phyloP scores from a whole-genome alignment of 1,140 invertebrate species.

The Drosophila biarmipes region DNA sequence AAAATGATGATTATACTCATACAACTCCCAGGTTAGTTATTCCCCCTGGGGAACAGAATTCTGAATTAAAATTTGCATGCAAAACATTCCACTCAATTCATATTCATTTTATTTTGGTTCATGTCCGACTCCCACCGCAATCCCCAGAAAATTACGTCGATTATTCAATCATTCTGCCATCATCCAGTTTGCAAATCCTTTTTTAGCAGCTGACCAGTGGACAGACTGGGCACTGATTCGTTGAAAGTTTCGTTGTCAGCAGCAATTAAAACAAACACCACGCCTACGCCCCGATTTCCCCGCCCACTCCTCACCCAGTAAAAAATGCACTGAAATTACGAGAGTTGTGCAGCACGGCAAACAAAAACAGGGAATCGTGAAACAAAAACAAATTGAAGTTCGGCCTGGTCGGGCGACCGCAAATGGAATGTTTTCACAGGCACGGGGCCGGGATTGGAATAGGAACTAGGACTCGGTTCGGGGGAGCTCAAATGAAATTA shows the following conservation, averaged over 20 bases:
- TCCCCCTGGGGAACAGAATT: neutral
- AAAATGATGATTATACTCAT: neutral
- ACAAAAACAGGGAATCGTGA: conserved; percentile 37
- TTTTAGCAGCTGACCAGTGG: conserved; percentile 4
- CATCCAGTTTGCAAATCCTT: conserved; percentile 44
- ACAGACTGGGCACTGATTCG: conserved; percentile 59
- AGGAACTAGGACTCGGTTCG: conserved; percentile 20
- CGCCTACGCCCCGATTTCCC: conserved; percentile 27
- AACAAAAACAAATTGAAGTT: conserved; percentile 46
- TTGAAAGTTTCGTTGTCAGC: conserved; percentile 77
- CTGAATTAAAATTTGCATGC: neutral
- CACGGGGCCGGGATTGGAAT: conserved; percentile 25
- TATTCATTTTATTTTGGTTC: conserved; percentile 2
- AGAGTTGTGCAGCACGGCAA: conserved; percentile 22
- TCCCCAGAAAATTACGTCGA: conserved; percentile 35
- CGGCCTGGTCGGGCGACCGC: conserved; percentile 34
- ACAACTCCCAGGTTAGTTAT: neutral
- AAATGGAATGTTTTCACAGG: conserved; percentile 27
- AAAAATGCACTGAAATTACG: conserved; percentile 66
- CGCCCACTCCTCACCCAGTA: conserved; percentile 26
- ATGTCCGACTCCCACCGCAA: conserved; percentile 22
- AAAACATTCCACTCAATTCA: neutral
- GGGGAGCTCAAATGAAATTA: conserved; percentile 60
- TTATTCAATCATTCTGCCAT: conserved; percentile 62
- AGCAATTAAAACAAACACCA: conserved; percentile 72